Conservation (phyloP, 2,797 vertebrate genomes). For the Malacoctenus gilli region DNA sequence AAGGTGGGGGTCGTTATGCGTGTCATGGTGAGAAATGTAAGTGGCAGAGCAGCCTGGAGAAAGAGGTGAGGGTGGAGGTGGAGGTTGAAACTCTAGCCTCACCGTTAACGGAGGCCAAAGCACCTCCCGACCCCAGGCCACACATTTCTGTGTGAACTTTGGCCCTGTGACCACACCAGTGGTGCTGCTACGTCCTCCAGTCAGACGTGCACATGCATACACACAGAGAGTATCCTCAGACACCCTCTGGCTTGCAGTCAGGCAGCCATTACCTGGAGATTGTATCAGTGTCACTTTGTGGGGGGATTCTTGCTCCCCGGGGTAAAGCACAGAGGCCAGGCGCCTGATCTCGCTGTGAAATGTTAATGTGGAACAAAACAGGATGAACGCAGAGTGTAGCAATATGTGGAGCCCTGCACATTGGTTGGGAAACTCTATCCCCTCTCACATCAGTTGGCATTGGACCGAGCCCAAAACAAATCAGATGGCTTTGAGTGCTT, state of each 20-base stretch:
- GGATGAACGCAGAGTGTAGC: conserved; percentile 64
- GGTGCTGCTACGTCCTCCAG: conserved; percentile 69
- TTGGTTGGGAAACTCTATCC: conserved; percentile 59
- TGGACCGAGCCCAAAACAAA: conserved; percentile 56
- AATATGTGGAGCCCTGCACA: conserved; percentile 54
- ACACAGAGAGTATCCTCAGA: conserved; percentile 54
- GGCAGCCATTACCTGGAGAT: conserved; percentile 78
- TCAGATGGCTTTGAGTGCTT: conserved; percentile 56
- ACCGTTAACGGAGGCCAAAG: conserved; percentile 77
- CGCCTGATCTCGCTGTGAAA: conserved; percentile 76
- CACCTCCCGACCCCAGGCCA: conserved; percentile 79
- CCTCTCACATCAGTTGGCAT: conserved; percentile 57
- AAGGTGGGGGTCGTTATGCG: conserved; percentile 61
- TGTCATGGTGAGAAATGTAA: conserved; percentile 75
- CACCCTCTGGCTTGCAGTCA: conserved; percentile 66
- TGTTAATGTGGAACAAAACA: conserved; percentile 77
- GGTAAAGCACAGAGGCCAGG: conserved; percentile 74
- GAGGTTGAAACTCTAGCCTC: conserved; percentile 79
- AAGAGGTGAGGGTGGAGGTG: conserved; percentile 60
- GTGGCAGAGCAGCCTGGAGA: conserved; percentile 62
- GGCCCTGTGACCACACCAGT: conserved; percentile 77
- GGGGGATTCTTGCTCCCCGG: conserved; percentile 71
- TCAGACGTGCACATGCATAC: conserved; percentile 33
- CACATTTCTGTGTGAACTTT: conserved; percentile 83
- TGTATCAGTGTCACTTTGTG: conserved; percentile 78